Evolutionary conservation across 2,888 invertebrate genomes (phyloP).

Genomic region (Drosophila limbata): DNA sequence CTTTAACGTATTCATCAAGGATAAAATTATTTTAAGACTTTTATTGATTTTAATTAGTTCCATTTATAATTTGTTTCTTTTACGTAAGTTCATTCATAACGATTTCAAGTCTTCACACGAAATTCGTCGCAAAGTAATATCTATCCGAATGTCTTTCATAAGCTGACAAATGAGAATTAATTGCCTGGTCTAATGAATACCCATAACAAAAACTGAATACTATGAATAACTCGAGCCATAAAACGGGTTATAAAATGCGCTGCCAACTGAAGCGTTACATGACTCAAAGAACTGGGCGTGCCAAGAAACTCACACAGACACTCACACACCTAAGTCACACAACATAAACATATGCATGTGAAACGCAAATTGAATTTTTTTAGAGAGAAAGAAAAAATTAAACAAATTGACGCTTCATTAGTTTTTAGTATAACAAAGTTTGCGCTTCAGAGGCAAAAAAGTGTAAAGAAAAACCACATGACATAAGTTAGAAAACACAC

Average conservation of each 20-base stretch:
- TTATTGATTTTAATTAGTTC: not conserved
- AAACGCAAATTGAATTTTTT: slow-evolving; percentile 72
- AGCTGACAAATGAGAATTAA: slow-evolving; percentile 79
- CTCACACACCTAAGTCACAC: slow-evolving; percentile 29
- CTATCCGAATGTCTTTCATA: slow-evolving; percentile 25
- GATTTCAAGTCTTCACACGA: slow-evolving; percentile 7
- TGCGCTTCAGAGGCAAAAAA: slow-evolving; percentile 6
- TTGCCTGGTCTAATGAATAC: slow-evolving; percentile 65
- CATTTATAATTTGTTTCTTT: not conserved
- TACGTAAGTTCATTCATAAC: slow-evolving; percentile 52
- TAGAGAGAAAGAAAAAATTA: slow-evolving; percentile 48
- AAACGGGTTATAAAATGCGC: slow-evolving; percentile 72
- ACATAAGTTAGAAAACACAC: not conserved
- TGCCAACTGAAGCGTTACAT: slow-evolving; percentile 63
- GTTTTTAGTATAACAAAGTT: slow-evolving; percentile 45
- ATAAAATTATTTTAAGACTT: too few species aligned
- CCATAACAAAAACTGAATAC: slow-evolving; percentile 11
- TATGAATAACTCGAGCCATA: slow-evolving; percentile 32
- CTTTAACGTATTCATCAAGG: too few species aligned
- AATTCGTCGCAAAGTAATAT: not conserved
- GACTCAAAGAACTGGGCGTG: slow-evolving; percentile 64
- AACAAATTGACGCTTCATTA: slow-evolving; percentile 68
- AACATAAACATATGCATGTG: slow-evolving; percentile 22
- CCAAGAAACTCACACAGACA: slow-evolving; percentile 44
- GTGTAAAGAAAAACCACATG: not conserved